A percentile compares a stretch with the other conserved stretches of the same genome.
phyloP scores from a whole-genome alignment of 2,113 vertebrate genomes.

The Phodopus roborovskii region DNA sequence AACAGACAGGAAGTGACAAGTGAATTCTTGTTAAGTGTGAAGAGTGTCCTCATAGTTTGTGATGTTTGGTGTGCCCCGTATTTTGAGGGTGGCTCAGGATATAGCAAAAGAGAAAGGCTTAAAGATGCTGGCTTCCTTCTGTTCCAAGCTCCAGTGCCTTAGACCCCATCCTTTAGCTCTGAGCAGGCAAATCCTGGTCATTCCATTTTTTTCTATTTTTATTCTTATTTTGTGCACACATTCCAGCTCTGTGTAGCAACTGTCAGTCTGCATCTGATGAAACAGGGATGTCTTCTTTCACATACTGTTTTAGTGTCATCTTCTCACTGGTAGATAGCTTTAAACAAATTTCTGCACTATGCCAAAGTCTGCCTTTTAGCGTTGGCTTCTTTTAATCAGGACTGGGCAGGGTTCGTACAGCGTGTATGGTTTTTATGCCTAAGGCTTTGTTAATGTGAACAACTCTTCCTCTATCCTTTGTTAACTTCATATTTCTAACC shows the following conservation, averaged over 20 bases:
- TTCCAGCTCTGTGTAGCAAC: neutral
- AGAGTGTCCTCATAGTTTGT: neutral
- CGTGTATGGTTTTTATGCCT: neutral
- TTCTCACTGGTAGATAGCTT: neutral
- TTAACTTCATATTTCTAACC: neutral
- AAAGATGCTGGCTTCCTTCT: neutral
- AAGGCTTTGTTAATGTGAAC: neutral
- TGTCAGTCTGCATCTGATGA: neutral
- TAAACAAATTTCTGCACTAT: neutral
- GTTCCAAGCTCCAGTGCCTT: constrained; percentile 26
- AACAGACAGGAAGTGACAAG: neutral
- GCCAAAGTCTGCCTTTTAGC: neutral
- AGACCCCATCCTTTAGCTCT: constrained; percentile 23
- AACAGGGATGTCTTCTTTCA: neutral
- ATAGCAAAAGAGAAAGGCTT: constrained; percentile 6
- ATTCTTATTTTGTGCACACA: neutral
- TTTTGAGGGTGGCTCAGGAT: neutral
- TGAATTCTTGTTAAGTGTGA: constrained; percentile 9
- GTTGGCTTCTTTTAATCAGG: neutral
- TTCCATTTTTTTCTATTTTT: constrained; percentile 17
- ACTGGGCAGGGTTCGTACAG: neutral
- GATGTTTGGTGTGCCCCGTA: neutral
- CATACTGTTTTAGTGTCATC: no score
- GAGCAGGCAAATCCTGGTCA: neutral
- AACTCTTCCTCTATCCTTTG: neutral